Evolutionary conservation across 2,888 invertebrate species (phyloP).

Genomic region (Pemphredon lugubris): DNA sequence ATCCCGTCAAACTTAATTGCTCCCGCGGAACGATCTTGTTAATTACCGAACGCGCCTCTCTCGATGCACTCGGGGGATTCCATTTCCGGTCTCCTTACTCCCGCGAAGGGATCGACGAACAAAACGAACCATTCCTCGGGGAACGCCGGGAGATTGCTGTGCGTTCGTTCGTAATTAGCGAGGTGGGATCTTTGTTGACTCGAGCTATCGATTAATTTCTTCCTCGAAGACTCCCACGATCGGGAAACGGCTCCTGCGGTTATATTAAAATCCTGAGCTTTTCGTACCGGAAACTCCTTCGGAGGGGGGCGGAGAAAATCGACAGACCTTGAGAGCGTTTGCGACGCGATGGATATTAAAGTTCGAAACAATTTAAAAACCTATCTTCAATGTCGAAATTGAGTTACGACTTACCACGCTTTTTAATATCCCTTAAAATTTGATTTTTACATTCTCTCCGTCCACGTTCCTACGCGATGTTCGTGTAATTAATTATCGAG

Average conservation of each 20-base stretch:
- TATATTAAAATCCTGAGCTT: not conserved
- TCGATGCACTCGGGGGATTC: slow-evolving; percentile 36
- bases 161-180: slow-evolving; percentile 44
- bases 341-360: no score
- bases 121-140: slow-evolving; percentile 7
- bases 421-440: no score
- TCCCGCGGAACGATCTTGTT: slow-evolving; percentile 16
- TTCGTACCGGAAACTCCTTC: not conserved
- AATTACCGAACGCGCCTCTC: slow-evolving; percentile 35
- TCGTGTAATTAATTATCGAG: slow-evolving; percentile 13
- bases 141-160: slow-evolving; percentile 16
- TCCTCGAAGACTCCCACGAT: not conserved
- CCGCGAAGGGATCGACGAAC: not conserved
- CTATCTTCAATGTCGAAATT: no score
- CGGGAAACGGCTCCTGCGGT: not conserved
- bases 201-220: slow-evolving; percentile 12
- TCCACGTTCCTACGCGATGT: not conserved
- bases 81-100: slow-evolving; percentile 37
- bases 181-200: slow-evolving; percentile 16
- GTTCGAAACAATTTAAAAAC: no score
- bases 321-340: no score
- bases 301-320: no score
- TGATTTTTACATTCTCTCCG: not conserved
- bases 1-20: slow-evolving; percentile 22
- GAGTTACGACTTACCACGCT: no score